Evolutionary conservation across 2,888 invertebrate species (phyloP).

Genomic region (Andrena fulva): DNA sequence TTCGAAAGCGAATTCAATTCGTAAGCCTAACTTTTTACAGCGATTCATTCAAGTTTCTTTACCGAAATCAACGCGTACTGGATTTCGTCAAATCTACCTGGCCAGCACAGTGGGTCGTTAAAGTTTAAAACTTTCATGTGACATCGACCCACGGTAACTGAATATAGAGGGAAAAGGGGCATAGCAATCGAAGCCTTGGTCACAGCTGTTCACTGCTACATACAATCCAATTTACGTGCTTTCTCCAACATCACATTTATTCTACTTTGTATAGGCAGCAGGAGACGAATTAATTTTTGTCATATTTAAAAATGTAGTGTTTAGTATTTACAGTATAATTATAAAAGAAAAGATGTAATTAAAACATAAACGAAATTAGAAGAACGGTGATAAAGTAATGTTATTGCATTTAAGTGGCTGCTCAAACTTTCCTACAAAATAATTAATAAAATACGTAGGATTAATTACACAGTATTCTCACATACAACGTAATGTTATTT

Average conservation of each 20-base stretch:
- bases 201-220: constrained; percentile 62
- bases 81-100: constrained; percentile 45
- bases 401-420: neutral
- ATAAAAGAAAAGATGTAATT: neutral
- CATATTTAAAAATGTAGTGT: neutral
- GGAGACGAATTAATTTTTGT: neutral
- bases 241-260: neutral
- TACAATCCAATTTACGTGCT: constrained; percentile 27
- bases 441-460: neutral
- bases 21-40: neutral
- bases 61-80: constrained; percentile 8
- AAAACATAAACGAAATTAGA: neutral
- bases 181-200: constrained; percentile 69
- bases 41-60: neutral
- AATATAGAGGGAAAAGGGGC: constrained; percentile 46
- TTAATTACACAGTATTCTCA: neutral
- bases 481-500: no score
- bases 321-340: neutral
- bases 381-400: neutral
- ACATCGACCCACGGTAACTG: constrained; percentile 71
- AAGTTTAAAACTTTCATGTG: constrained; percentile 74
- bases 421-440: neutral
- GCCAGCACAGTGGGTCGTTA: constrained; percentile 59
- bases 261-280: neutral
- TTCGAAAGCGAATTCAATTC: neutral